Base-by-base conservation (phyloP, 2,888 invertebrate genomes). In the Subacronicta megacephala region DNA sequence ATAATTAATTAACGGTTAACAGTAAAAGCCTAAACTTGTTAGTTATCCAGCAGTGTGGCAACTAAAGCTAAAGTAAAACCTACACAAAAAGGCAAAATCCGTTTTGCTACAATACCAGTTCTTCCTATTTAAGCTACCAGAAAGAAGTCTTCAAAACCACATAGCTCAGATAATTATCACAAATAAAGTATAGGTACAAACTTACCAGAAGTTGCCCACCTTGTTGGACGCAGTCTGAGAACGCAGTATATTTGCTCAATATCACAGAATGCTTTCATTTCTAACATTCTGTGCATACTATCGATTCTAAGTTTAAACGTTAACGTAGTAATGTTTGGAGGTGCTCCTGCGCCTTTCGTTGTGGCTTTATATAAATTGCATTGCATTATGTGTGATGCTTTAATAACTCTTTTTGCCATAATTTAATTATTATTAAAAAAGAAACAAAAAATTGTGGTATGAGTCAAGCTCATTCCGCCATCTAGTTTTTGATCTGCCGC, bases 281-380 rank as follows among this genome's bases (percentile, higher is more conserved):
- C 78, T 61, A 69, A 77, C 84, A 85, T 83, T 83, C 85, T 79
- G 64, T 58, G 62, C 84, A 81, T 84, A 70, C 73, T 80, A 79
- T 83, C 67, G 81, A 83, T 84, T 78, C 73, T 74, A 67, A 72
- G 75, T 68, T 65, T 52, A 42, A 37, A 33, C 51, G 10, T 9
- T n/a, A 40, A 58, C 16, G 15, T 41, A 54, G 2, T 10, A 60
- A 65, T 31, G 3, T 12, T 17, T n/a, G 18, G 31, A 56, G 29
- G 18, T 15, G 42, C 17, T 15, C 3, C 15, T 17, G 2, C 5
- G 12, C 12, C 18, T 38, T 33, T 12, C 1, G 31, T 5, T 4
- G 31, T 5, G n/a, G n/a, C 6, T 31, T 31, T n/a, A n/a, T 31
- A n/a, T n/a, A 31, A n/a, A 3, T 3, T 12, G 23, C n/a, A n/a